phyloP scores from a whole-genome alignment of 1,140 invertebrate genomes.

The Octopus sinensis region DNA sequence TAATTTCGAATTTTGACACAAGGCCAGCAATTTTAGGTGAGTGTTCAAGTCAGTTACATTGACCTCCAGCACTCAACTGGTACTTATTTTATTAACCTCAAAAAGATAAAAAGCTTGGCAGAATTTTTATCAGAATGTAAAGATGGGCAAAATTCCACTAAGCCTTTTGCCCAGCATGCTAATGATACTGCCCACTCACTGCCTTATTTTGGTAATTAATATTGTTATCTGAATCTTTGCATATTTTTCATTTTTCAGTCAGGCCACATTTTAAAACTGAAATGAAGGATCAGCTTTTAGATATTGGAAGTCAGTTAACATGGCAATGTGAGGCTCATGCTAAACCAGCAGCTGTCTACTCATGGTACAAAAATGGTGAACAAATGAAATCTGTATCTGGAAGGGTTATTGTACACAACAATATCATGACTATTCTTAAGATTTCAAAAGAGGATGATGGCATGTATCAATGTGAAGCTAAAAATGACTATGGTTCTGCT shows the following conservation, averaged over 20 bases:
- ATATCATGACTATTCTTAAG: constrained; percentile 20
- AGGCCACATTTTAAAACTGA: constrained; percentile 90
- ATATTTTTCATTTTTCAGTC: constrained; percentile 61
- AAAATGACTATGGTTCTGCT: constrained; percentile 79
- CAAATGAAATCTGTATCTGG: constrained; percentile 59
- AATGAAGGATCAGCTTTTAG: constrained; percentile 81
- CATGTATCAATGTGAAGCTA: constrained; percentile 91
- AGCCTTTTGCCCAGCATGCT: no score
- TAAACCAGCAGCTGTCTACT: constrained; percentile 86
- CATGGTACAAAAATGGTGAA: constrained; percentile 75
- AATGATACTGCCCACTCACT: no score
- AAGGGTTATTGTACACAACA: constrained; percentile 17
- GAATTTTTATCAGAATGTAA: no score
- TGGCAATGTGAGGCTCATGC: constrained; percentile 96
- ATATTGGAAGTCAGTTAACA: constrained; percentile 73
- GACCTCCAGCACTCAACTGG: no score
- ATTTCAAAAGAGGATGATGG: constrained; percentile 55
- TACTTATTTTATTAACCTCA: no score
- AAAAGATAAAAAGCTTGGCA: no score
- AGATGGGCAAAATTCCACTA: no score
- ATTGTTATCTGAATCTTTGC: not conserved
- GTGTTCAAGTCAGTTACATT: no score
- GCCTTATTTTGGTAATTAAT: not conserved
- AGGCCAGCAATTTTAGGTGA: no score
- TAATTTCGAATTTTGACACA: no score